Evolutionary conservation across 2,797 vertebrate species (phyloP).

Genomic region (Dendrocincla tyrannina): DNA sequence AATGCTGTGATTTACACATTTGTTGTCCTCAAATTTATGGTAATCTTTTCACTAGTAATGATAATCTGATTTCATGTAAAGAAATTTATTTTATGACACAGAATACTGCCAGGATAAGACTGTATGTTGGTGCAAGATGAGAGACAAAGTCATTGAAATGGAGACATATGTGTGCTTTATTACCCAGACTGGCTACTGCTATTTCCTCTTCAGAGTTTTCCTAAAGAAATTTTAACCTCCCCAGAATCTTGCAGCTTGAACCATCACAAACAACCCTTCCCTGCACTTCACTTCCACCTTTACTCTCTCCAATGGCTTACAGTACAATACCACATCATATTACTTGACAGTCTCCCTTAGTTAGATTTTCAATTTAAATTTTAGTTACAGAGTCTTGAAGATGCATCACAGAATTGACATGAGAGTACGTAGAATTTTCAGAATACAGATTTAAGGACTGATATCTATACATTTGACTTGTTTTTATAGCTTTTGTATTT

Average conservation of each 20-base stretch:
- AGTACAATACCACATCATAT: not conserved
- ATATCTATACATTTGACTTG: not conserved
- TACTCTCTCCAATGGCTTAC: not conserved
- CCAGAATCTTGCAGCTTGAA: not conserved
- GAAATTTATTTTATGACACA: not conserved
- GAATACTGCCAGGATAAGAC: not conserved
- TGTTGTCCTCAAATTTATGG: not conserved
- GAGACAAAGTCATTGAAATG: not conserved
- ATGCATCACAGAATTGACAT: not conserved
- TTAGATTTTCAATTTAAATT: not conserved
- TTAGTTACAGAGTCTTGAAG: not conserved
- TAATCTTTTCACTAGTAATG: not conserved
- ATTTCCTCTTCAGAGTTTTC: not conserved
- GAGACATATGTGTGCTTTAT: not conserved
- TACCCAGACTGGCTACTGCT: not conserved
- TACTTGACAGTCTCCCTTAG: not conserved
- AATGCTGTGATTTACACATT: not conserved
- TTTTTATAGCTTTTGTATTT: not conserved
- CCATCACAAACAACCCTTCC: not conserved
- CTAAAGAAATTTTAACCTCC: not conserved
- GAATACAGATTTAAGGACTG: not conserved
- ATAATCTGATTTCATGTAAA: not conserved
- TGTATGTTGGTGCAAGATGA: not conserved
- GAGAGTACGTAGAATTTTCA: not conserved
- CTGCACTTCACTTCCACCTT: not conserved